phyloP scores from a whole-genome alignment of 1,140 invertebrate genomes.

The Tribolium castaneum region DNA sequence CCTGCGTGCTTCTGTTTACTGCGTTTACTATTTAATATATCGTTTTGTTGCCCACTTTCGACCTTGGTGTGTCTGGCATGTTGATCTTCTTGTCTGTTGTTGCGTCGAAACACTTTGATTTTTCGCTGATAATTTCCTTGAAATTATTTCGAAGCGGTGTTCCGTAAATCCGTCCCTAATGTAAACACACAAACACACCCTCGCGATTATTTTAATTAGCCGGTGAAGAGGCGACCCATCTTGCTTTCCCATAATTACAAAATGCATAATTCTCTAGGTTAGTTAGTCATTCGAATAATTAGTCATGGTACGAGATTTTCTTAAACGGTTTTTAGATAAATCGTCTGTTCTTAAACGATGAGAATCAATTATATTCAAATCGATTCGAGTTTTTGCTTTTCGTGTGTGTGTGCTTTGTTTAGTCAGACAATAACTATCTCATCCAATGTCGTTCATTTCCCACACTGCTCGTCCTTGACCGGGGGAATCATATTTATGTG shows the following conservation, averaged over 20 bases:
- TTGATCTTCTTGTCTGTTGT: slow-evolving; percentile 5
- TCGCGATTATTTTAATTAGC: neutral
- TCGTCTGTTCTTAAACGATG: neutral
- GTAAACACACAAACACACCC: neutral
- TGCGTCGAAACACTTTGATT: neutral
- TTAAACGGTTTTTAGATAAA: neutral
- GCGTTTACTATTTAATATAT: slow-evolving; percentile 8
- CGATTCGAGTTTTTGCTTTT: neutral
- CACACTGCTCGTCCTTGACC: slow-evolving; percentile 18
- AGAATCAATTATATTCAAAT: slow-evolving; percentile 1
- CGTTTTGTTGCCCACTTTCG: slow-evolving; percentile 16
- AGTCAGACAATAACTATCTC: neutral
- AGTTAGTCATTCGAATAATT: slow-evolving; percentile 8
- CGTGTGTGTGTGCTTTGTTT: neutral
- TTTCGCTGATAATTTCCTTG: neutral
- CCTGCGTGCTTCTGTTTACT: slow-evolving; percentile 11
- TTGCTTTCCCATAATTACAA: slow-evolving; percentile 15
- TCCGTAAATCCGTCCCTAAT: neutral
- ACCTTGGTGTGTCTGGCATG: slow-evolving; percentile 32
- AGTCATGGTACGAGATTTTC: slow-evolving; percentile 6
- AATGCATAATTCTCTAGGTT: slow-evolving; percentile 21
- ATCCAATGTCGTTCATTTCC: slow-evolving; percentile 30
- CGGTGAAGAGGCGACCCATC: neutral
- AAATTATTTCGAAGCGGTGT: neutral
- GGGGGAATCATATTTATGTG: neutral